These are phyloP conservation scores for Parnassius apollo DNA, from an alignment of 2,888 invertebrate genomes.

Conservation along the genomic window DNA sequence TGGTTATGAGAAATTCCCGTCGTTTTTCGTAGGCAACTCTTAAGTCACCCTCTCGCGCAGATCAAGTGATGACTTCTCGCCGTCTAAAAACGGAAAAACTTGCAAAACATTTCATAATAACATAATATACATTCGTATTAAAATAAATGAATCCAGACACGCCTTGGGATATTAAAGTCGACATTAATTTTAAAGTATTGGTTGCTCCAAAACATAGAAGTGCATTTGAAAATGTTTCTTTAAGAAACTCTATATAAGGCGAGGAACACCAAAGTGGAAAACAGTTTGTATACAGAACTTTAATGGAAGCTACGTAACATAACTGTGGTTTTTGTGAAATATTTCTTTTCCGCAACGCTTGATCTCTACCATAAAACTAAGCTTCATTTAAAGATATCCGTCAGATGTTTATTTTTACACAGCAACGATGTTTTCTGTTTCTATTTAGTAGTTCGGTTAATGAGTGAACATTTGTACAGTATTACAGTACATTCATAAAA, in stretches of 20 bases:
- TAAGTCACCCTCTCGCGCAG: too few species aligned
- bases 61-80: too few species aligned
- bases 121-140: too few species aligned
- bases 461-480: neutral
- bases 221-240: constrained; percentile 1
- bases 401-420: constrained; percentile 40
- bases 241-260: neutral
- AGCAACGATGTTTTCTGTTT: constrained; percentile 34
- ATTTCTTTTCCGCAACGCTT: constrained; percentile 35
- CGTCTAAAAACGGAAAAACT: too few species aligned
- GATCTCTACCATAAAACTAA: constrained; percentile 38
- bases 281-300: constrained; percentile 9
- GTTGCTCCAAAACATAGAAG: neutral
- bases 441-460: constrained; percentile 20
- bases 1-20: too few species aligned
- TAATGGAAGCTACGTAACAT: constrained; percentile 26
- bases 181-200: neutral
- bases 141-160: neutral
- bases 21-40: too few species aligned
- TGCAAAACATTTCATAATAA: too few species aligned
- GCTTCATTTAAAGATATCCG: constrained; percentile 40
- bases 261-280: constrained; percentile 1
- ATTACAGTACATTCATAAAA: neutral
- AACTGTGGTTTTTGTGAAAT: constrained; percentile 33
- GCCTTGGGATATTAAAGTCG: neutral